Evolutionary conservation across 2,797 vertebrate genomes (phyloP).

Genomic region (Gymnopithys bicolor): DNA sequence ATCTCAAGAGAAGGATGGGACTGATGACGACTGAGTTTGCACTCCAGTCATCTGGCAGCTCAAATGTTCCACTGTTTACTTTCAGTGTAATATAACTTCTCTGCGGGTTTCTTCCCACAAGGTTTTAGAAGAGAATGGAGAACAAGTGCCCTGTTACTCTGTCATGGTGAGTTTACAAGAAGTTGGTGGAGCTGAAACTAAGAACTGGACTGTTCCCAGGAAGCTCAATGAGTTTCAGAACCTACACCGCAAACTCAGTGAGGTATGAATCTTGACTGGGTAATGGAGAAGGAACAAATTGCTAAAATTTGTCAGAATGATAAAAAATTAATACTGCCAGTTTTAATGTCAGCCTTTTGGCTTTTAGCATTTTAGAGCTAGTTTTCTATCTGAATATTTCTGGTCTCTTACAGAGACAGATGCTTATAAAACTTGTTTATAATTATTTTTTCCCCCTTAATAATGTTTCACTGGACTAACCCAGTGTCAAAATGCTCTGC

Average conservation of each 20-base stretch:
- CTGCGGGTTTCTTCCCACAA: conserved; percentile 46
- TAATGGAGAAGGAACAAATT: background rate
- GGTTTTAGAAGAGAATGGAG: conserved; percentile 93
- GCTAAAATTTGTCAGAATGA: background rate
- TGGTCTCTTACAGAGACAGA: background rate
- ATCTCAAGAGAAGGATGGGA: background rate
- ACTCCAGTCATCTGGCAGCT: background rate
- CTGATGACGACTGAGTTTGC: background rate
- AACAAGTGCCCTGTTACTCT: conserved; percentile 91
- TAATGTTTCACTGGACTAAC: background rate
- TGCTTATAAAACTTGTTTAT: background rate
- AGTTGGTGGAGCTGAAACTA: conserved; percentile 83
- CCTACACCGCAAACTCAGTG: conserved; percentile 93
- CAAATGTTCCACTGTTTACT: background rate
- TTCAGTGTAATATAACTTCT: background rate
- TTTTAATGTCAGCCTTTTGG: background rate
- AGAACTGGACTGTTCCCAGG: conserved; percentile 90
- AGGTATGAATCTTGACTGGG: conserved; percentile 78
- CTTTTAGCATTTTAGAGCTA: background rate
- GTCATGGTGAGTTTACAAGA: conserved; percentile 90
- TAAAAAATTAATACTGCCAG: background rate
- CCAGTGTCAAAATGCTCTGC: background rate
- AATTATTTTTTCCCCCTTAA: background rate
- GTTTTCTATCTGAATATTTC: background rate
- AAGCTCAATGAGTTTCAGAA: conserved; percentile 96